Base-by-base conservation (phyloP, 92 coral and sea anemone species). In the Pocillopora grandis region DNA sequence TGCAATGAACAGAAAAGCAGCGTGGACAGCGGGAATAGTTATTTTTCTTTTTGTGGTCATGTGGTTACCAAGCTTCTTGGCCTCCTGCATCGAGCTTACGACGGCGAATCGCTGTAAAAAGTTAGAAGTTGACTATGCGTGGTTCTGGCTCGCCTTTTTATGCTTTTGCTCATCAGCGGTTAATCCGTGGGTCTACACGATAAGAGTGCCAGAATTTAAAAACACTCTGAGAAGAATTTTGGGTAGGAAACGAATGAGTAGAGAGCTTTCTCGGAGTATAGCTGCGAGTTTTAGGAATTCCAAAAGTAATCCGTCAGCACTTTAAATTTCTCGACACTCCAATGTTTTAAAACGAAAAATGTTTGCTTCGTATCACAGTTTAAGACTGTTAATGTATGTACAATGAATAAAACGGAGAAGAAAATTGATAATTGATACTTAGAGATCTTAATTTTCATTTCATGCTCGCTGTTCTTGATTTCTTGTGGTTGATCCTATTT, bases 101-200 rank as follows among this genome's bases (percentile, higher is more conserved):
- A 85, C 88, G 59, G 33, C 68, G 20, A 84, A 85, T 70, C 76
- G 91, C 3, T 92, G 95, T 66, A 78, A 49, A 68, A 82, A 89
- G 48, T 21, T 71, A 71, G 55, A 75, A 49, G 89, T 93, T 67
- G 89, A 86, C 57, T 80, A 69, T 70, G 92, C 88, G 48, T 93
- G 97, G 97, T 88, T 88, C 81, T 93, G 97, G 97, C 83, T 89
- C 0, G 92, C 94, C 10, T 84, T 86, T 48, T 20, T 93, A 2
- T 90, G 89, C 19, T 93, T 88, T 37, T 74, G 83, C 21, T 88
- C 94, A 19, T 90, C 94, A 15, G 89, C 94, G 5, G 60, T 87
- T 0, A 91, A 93, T 63, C 97, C 97, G 5, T 89, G 93, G 89
- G 89, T 93, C 10, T 90, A 93, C 49, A 77, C 97, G 1, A 85